Percentiles rank a stretch among this genome's conserved stretches.
Evolutionary conservation across 2,888 invertebrate species (phyloP).

Genomic region (Apamea anceps): DNA sequence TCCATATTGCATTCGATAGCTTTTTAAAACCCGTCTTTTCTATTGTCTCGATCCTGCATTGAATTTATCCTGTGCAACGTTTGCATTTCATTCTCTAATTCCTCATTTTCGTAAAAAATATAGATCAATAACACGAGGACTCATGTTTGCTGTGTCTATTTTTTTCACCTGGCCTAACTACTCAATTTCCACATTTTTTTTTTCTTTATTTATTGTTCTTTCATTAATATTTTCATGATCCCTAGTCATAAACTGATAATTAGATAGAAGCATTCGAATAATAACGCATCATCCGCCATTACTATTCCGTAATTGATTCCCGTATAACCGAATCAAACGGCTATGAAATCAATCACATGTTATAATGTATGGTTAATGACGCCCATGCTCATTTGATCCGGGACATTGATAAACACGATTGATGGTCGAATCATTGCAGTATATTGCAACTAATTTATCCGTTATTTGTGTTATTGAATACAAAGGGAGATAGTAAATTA

Average conservation of each 20-base stretch:
- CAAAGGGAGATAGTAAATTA: neutral
- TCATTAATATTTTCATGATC: neutral
- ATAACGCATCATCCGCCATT: slow-evolving; percentile 4
- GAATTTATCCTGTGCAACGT: neutral
- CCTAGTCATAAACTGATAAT: neutral
- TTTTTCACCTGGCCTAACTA: too few species aligned
- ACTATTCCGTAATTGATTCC: slow-evolving; percentile 43
- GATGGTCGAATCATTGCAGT: slow-evolving; percentile 39
- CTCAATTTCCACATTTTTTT: neutral
- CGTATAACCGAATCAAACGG: slow-evolving; percentile 36
- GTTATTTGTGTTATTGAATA: neutral
- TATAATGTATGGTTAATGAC: slow-evolving; percentile 55
- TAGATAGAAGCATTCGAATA: neutral
- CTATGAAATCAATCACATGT: slow-evolving; percentile 55
- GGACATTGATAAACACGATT: slow-evolving; percentile 59
- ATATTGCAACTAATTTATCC: slow-evolving; percentile 27
- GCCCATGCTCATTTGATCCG: slow-evolving; percentile 46
- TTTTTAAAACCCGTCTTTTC: slow-evolving; percentile 3
- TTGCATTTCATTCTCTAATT: neutral
- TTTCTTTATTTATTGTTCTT: neutral
- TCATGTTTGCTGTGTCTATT: too few species aligned
- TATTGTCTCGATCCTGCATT: neutral
- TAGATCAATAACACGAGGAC: neutral
- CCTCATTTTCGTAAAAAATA: neutral
- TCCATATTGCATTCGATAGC: slow-evolving; percentile 23